phyloP scores from a whole-genome alignment of 2,888 invertebrate genomes.

The Zygaena filipendulae region DNA sequence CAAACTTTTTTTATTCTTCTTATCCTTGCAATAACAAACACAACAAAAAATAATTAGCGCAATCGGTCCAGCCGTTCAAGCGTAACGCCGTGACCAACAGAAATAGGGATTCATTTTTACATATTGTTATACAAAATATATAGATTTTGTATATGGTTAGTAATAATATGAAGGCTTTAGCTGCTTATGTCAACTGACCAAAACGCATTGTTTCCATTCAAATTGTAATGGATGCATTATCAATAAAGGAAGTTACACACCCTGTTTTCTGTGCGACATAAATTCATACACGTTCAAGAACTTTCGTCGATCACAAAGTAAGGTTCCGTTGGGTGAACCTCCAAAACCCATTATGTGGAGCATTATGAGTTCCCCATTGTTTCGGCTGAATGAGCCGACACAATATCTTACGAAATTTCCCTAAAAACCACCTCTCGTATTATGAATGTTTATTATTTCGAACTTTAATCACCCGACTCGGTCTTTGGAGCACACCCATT shows the following conservation, averaged over 20 bases:
- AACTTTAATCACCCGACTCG: constrained; percentile 39
- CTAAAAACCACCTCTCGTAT: constrained; percentile 55
- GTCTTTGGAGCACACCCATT: constrained; percentile 30
- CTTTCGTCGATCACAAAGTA: constrained; percentile 48
- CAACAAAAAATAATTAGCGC: too few relatives aligned
- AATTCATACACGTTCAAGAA: constrained; percentile 38
- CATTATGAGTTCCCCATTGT: constrained; percentile 61
- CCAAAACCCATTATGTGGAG: constrained; percentile 59
- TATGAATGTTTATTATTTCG: constrained; percentile 53
- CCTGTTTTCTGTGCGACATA: constrained; percentile 46
- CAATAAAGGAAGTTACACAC: constrained; percentile 41
- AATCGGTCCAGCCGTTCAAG: too few relatives aligned
- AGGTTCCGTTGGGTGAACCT: constrained; percentile 57
- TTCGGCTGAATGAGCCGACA: constrained; percentile 55
- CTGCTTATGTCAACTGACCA: too few relatives aligned
- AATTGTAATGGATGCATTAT: too few relatives aligned
- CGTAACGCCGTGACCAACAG: too few relatives aligned
- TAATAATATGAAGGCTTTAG: too few relatives aligned
- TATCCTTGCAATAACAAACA: too few relatives aligned
- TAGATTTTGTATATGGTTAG: too few relatives aligned
- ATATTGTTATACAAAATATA: too few relatives aligned
- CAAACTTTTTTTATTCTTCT: too few relatives aligned
- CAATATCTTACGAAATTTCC: constrained; percentile 67
- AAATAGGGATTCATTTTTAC: too few relatives aligned
- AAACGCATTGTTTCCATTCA: too few relatives aligned